Percentiles rank a stretch among this genome's conserved stretches.
These are phyloP conservation scores for Lycodopsis pacificus DNA, from an alignment of 2,797 vertebrate genomes.

Conservation along the genomic window DNA sequence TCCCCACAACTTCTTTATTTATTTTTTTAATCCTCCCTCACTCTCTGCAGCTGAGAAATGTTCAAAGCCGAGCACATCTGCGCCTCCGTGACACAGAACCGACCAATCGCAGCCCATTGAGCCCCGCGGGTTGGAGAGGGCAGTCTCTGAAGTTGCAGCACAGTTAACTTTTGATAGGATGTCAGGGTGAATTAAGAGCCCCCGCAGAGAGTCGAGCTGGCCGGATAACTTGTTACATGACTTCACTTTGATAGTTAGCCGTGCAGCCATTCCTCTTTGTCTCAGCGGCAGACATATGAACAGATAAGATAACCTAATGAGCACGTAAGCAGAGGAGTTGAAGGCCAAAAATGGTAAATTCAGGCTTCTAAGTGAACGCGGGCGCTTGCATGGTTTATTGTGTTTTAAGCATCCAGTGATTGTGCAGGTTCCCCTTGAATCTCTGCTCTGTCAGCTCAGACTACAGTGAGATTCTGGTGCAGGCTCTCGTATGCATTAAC, in stretches of 20 bases:
- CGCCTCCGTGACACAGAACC: slow-evolving; percentile 43
- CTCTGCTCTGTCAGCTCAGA: neutral
- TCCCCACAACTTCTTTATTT: slow-evolving; percentile 19
- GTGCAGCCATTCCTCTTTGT: slow-evolving; percentile 8
- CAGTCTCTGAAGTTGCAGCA: slow-evolving; percentile 61
- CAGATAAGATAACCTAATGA: neutral
- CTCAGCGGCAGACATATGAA: slow-evolving; percentile 15
- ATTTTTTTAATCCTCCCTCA: neutral
- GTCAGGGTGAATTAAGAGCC: slow-evolving; percentile 68
- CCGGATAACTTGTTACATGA: slow-evolving; percentile 29
- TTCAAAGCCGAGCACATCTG: slow-evolving; percentile 64
- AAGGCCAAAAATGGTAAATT: neutral
- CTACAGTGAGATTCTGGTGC: neutral
- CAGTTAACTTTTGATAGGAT: slow-evolving; percentile 73
- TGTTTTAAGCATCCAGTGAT: neutral
- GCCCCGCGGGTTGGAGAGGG: slow-evolving; percentile 43
- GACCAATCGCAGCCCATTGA: slow-evolving; percentile 43
- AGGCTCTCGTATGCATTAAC: neutral
- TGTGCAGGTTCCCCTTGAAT: neutral
- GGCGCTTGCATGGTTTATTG: neutral
- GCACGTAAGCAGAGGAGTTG: neutral
- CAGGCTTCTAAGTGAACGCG: neutral
- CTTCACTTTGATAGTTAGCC: slow-evolving; percentile 40
- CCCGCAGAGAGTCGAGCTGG: slow-evolving; percentile 18
- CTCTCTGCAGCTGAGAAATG: slow-evolving; percentile 42